A percentile compares a stretch with the other conserved stretches of the same genome.
Conservation (phyloP, 1,140 invertebrate species). For the Diabrotica virgifera region DNA sequence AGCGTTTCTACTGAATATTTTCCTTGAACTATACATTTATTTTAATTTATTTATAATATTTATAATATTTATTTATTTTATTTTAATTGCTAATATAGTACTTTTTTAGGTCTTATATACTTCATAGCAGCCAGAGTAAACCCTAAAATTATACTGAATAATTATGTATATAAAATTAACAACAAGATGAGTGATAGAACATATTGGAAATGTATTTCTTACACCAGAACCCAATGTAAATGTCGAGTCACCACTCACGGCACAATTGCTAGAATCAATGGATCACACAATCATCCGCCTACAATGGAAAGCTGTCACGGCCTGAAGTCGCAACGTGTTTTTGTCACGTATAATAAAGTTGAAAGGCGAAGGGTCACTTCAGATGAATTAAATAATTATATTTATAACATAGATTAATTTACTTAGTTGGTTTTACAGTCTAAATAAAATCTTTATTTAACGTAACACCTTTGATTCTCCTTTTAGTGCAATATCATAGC, state of each 20-base stretch:
- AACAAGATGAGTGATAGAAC: conserved; percentile 25
- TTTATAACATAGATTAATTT: too few relatives aligned
- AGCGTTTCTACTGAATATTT: too few relatives aligned
- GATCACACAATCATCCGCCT: conserved; percentile 33
- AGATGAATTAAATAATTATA: too few relatives aligned
- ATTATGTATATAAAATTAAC: conserved; percentile 27
- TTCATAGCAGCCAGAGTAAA: conserved; percentile 32
- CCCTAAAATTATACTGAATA: conserved; percentile 34
- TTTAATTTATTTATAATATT: too few relatives aligned
- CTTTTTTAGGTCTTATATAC: conserved; percentile 29
- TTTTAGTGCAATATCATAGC: too few relatives aligned
- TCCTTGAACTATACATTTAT: too few relatives aligned
- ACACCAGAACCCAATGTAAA: conserved; percentile 32
- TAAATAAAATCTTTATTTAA: too few relatives aligned
- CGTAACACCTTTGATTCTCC: too few relatives aligned
- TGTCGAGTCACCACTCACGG: conserved; percentile 27
- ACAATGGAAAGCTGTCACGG: conserved; percentile 24
- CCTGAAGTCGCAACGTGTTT: conserved; percentile 17
- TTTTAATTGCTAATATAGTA: background rate
- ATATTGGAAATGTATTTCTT: conserved; percentile 35
- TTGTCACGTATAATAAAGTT: conserved; percentile 1
- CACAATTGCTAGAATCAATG: conserved; percentile 25
- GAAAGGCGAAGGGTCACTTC: background rate
- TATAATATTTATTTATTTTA: too few relatives aligned
- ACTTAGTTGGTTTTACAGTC: too few relatives aligned